Base-by-base conservation (phyloP, 2,888 invertebrate species). In the Coenonympha glycerion region DNA sequence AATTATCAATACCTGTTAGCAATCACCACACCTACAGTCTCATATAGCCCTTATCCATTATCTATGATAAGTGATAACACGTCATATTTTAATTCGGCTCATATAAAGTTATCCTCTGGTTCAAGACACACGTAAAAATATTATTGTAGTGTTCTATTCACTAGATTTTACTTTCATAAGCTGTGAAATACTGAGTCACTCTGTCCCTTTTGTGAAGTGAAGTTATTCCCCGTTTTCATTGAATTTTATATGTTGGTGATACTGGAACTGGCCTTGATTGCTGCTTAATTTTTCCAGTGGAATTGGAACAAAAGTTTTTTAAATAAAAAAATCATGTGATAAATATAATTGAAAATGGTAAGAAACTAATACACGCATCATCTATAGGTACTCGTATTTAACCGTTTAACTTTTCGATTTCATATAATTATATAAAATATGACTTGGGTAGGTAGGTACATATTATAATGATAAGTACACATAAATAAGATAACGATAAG, bases 51-150 rank as follows among this genome's bases (percentile, higher is more conserved):
- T 63, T 62, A 63, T 63, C 63, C 63, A 58, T 72, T 76, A 76
- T 73, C 73, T 73, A 61, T 68, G 83, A 83, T 81, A 83, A 77
- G n/a, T n/a, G n/a, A n/a, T 9, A 26, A 26, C 70, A 68, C 74
- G 73, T 78, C 76, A 75, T 58, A 52, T 55, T 51, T 62, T 61
- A 69, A 71, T 80, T 78, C 74, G 73, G 72, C 68, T 76, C 81
- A 80, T 64, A 80, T 76, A 73, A 74, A 76, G 73, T 71, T 71
- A 71, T 70, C 71, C 59, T 57, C 54, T 60, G 56, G 63, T 50
- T 40, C 58, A 53, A 66, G 56, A 59, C 64, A 68, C 73, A 77
- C 78, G 79, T 73, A 53, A 15, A 24, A 39, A 15, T n/a, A 9
- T 24, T 19, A 8, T 13, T 13, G 3, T 9, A 8, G 26, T 22